Percentiles rank a stretch among this genome's conserved stretches.
Conservation (phyloP, 2,113 vertebrate genomes). For the Cichladusa arquata region DNA sequence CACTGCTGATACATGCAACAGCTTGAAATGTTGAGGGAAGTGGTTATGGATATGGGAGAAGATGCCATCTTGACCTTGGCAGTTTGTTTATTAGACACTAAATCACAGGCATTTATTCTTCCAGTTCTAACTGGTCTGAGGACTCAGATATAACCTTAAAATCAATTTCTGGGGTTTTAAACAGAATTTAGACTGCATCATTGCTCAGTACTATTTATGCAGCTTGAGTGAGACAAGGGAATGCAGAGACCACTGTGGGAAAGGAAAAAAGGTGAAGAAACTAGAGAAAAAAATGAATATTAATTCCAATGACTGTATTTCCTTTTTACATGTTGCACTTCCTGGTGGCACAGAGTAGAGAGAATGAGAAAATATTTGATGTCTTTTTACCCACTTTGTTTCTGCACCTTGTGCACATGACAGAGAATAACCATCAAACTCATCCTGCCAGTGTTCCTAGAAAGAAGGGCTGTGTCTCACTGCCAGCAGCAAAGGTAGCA, state of each 20-base stretch:
- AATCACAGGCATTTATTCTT: conserved; percentile 19
- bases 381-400: not conserved
- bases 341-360: not conserved
- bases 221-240: not conserved
- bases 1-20: conserved; percentile 14
- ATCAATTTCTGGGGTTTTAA: conserved; percentile 2
- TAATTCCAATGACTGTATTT: not conserved
- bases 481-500: not conserved
- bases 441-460: not conserved
- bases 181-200: not conserved
- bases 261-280: not conserved
- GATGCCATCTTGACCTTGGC: conserved; percentile 6
- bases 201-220: not conserved
- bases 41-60: not conserved
- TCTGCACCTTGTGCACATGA: rapidly evolving
- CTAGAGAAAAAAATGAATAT: not conserved
- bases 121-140: conserved; percentile 5
- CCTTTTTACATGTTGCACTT: not conserved
- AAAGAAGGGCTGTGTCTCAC: not conserved
- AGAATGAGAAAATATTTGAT: not conserved
- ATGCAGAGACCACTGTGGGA: not conserved
- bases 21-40: conserved; percentile 26
- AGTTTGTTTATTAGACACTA: conserved; percentile 25
- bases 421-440: not conserved
- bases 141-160: not conserved